Base-by-base conservation (phyloP, 53 echinoderm and acorn worm species). In the Antedon mediterranea region DNA sequence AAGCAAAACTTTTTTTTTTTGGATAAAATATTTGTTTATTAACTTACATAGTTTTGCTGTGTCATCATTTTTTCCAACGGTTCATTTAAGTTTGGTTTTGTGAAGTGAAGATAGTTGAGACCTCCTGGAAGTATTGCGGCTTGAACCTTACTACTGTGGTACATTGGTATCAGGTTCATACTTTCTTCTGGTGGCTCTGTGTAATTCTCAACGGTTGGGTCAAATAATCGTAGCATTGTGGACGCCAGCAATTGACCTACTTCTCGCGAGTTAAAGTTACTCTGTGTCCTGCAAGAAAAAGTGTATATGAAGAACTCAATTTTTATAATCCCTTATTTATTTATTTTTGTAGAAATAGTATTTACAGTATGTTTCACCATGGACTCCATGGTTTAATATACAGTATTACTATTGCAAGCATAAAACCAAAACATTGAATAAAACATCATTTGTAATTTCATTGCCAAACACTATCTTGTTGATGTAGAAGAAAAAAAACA, bases 261-360 rank as follows among this genome's bases (percentile, higher is more conserved):
- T 79, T 94, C 95, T 81, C 86, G 85, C 71, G 94, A 89, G 84
- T 94, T 94, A 86, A 94, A 94, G 84, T 94, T 94, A 71, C 83
- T 33, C 43, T 94, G 95, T 27, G 87, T 87, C 95, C 95, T 94
- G 70, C 28, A 71, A 43, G 15, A 43, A 32, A 86, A 29, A 30
- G 31, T 29, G 75, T 3, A 79, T 29, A 18, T 30, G 14, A 18
- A 34, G 8, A 77, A 18, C 0, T 32, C 20, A 75, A n/a, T n/a
- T n/a, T n/a, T n/a, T n/a, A n/a, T n/a, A n/a, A n/a, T n/a, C n/a
- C n/a, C n/a, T n/a, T n/a, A n/a, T n/a, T n/a, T n/a, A n/a, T n/a
- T n/a, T n/a, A n/a, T n/a, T n/a, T n/a, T n/a, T n/a, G n/a, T n/a
- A n/a, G n/a, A n/a, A n/a, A n/a, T n/a, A n/a, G n/a, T n/a, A n/a